These are phyloP conservation scores for Lithobius niger DNA, from an alignment of 1,140 invertebrate genomes.

Conservation along the genomic window DNA sequence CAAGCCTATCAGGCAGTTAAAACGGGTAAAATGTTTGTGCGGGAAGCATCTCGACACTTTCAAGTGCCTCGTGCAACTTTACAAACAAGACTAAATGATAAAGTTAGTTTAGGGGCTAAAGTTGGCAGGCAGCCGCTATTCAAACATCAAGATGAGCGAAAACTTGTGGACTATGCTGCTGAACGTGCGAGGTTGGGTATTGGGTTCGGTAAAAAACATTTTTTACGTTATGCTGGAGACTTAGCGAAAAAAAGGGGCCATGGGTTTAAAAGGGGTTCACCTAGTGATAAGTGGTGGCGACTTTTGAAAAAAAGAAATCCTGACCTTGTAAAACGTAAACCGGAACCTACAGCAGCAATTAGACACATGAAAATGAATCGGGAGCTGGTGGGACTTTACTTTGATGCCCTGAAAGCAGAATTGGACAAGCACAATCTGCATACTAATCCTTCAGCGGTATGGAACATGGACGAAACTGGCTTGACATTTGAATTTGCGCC, in stretches of 20 bases:
- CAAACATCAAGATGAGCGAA: neutral
- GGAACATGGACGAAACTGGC: too few species aligned
- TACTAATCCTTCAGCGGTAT: too few species aligned
- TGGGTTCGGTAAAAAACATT: conserved; percentile 2
- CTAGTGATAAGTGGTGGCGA: neutral
- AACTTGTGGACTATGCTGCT: neutral
- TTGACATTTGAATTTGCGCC: too few species aligned
- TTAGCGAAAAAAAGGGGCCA: neutral
- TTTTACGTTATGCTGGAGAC: neutral
- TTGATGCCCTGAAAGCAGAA: too few species aligned
- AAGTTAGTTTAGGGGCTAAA: too few species aligned
- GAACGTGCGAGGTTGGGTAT: neutral
- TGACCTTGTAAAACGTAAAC: neutral
- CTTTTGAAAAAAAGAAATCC: neutral
- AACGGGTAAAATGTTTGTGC: too few species aligned
- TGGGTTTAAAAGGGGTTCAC: neutral
- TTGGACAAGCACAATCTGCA: too few species aligned
- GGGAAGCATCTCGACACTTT: too few species aligned
- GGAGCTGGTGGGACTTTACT: neutral
- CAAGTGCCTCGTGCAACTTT: too few species aligned
- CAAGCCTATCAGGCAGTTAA: too few species aligned
- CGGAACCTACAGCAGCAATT: neutral
- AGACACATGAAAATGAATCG: neutral
- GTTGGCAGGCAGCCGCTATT: too few species aligned
- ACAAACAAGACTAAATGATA: too few species aligned